Percentiles rank a stretch among this genome's conserved stretches.
Evolutionary conservation across 2,888 invertebrate genomes (phyloP).

Genomic region (Coremacera marginata): DNA sequence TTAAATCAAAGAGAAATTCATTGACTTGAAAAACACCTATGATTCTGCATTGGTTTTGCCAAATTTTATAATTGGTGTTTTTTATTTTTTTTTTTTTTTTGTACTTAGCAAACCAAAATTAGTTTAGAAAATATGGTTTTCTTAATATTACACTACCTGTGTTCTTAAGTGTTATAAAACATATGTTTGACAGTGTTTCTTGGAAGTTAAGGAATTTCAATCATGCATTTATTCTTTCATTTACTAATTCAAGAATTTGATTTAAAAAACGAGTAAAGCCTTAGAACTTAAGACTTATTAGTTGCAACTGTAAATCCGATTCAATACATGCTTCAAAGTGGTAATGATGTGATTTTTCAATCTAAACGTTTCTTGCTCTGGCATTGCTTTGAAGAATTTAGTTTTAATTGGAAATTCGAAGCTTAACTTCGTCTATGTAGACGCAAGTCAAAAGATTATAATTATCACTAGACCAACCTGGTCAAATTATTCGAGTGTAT

Average conservation of each 20-base stretch:
- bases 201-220: no score
- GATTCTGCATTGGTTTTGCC: no score
- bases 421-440: not conserved
- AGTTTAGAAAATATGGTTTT: no score
- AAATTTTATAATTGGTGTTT: no score
- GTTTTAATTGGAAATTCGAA: constrained; percentile 34
- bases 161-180: no score
- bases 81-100: no score
- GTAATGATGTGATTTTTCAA: not conserved
- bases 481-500: not conserved
- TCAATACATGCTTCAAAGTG: not conserved
- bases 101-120: no score
- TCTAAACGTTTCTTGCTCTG: not conserved
- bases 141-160: no score
- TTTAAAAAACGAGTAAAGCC: not conserved
- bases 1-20: no score
- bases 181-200: no score
- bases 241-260: not conserved
- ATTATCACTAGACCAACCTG: constrained; percentile 9
- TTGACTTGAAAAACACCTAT: no score
- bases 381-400: constrained; percentile 28
- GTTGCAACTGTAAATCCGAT: not conserved
- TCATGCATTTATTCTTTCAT: not conserved
- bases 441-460: constrained; percentile 31
- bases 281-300: no score